Evolutionary conservation across 2,888 invertebrate genomes (phyloP), one percentile per base, ranked within the genome.

Genomic region (Gandaritis pyraliata): DNA sequence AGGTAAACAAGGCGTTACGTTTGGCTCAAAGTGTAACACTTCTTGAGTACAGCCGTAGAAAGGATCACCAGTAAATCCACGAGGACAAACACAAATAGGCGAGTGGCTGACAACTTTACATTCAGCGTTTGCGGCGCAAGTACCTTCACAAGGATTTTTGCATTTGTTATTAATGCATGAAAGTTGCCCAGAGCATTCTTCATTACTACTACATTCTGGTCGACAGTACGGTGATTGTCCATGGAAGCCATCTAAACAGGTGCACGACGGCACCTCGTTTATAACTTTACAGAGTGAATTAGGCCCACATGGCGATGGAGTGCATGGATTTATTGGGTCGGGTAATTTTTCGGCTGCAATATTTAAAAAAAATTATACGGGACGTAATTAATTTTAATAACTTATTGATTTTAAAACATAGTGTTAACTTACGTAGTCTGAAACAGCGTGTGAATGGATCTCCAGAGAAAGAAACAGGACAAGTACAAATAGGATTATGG

Each of bases 111-210:
- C 93, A 13, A 96, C 96, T 72, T 93, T 94, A 79, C 97, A 97
- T 77, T 96, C 95, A 0, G 96, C 94, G 77, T 95, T 95, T 15
- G 88, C 68, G 39, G 96, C 96, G 80, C 97, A 97, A 6, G 94
- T 91, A 51, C 94, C 94, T 64, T 94, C 94, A 72, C 96, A 96
- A 7, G 96, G 96, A 84, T 96, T 95, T 74, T 92, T 93, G 79
- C 97, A 97, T 88, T 96, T 96, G 78, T 95, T 94, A 80, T 95
- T 95, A 33, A 95, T 93, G 76, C 97, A 97, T 1, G 96, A 95
- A 68, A 95, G 86, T 69, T 94, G 93, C 68, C 88, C 89, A 12
- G 94, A 83, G 77, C 96, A 97, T 82, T 97, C 96, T 69, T 94
- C 94, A 73, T 96, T 96, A 66, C 95, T 95, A 49, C 94, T 93